These are phyloP conservation scores for Hylomyscus alleni DNA, from an alignment of 2,797 vertebrate genomes.

Conservation along the genomic window DNA sequence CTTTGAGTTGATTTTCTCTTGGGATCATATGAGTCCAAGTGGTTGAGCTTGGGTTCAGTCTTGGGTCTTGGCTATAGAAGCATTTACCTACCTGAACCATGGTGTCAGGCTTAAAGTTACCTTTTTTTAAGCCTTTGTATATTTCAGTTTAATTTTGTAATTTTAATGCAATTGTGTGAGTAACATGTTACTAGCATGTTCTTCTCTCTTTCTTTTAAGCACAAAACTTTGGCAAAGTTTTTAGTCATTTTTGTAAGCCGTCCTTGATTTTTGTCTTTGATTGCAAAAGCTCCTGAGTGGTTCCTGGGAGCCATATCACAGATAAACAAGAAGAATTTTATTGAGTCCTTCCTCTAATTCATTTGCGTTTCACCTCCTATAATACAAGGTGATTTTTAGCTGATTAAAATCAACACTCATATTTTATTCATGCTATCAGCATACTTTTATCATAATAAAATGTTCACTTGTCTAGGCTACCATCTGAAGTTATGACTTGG, in stretches of 20 bases:
- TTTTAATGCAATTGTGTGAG: background rate
- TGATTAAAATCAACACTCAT: constrained; percentile 80
- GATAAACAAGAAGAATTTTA: constrained; percentile 63
- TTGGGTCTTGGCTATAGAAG: background rate
- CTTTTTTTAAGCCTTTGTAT: background rate
- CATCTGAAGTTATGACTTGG: constrained; percentile 53
- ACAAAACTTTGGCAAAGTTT: constrained; percentile 11
- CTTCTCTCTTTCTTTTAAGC: background rate
- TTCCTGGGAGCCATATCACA: constrained; percentile 21
- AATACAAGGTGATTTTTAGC: constrained; percentile 45
- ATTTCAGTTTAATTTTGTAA: constrained; percentile 39
- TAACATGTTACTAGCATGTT: background rate
- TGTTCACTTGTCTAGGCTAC: constrained; percentile 54
- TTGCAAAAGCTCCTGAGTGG: constrained; percentile 41
- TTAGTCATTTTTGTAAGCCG: background rate
- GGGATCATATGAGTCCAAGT: background rate
- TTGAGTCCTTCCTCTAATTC: constrained; percentile 51
- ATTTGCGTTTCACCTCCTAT: constrained; percentile 56
- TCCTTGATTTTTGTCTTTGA: constrained; percentile 68
- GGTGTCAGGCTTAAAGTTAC: background rate
- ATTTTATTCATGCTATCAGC: constrained; percentile 81
- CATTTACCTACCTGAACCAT: background rate
- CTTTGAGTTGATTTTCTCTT: background rate
- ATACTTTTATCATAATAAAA: constrained; percentile 58
- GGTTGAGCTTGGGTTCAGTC: background rate